phyloP scores from a whole-genome alignment of 2,888 invertebrate genomes.

The Drosophila peninsularis region DNA sequence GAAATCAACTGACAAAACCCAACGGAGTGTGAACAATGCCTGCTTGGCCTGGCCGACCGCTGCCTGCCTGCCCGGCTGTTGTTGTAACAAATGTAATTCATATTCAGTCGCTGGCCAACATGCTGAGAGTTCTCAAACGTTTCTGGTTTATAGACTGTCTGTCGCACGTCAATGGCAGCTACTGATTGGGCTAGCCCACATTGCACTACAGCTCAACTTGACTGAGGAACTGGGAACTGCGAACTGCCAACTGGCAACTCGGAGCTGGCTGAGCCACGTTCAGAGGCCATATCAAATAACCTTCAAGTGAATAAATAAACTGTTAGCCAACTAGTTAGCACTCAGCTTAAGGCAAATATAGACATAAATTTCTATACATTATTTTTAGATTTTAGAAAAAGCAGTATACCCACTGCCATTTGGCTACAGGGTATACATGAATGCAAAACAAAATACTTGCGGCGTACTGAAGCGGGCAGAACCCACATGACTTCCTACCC shows the following conservation, averaged over 20 bases:
- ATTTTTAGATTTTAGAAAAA: not conserved
- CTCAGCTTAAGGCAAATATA: constrained; percentile 10
- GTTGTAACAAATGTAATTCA: constrained; percentile 61
- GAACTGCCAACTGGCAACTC: constrained; percentile 10
- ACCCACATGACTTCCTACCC: constrained; percentile 28
- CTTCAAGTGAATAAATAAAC: constrained; percentile 64
- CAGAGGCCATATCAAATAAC: constrained; percentile 70
- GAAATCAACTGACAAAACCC: constrained; percentile 37
- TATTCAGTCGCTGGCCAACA: constrained; percentile 35
- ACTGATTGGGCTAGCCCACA: constrained; percentile 43
- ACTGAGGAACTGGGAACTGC: constrained; percentile 11
- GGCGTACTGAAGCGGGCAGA: constrained; percentile 17
- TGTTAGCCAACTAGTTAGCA: constrained; percentile 63
- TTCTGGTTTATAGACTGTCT: constrained; percentile 35
- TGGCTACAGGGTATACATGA: constrained; percentile 9
- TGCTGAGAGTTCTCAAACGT: constrained; percentile 10
- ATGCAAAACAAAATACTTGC: constrained; percentile 45
- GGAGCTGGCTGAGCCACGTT: constrained; percentile 5
- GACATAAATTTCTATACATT: not conserved
- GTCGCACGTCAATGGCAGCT: constrained; percentile 38
- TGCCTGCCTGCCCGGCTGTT: not conserved
- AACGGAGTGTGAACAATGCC: constrained; percentile 55
- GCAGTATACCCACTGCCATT: not conserved
- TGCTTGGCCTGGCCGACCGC: not conserved
- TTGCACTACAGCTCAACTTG: constrained; percentile 12